Conservation (phyloP, 2,888 invertebrate species). For the Blomia tropicalis region DNA sequence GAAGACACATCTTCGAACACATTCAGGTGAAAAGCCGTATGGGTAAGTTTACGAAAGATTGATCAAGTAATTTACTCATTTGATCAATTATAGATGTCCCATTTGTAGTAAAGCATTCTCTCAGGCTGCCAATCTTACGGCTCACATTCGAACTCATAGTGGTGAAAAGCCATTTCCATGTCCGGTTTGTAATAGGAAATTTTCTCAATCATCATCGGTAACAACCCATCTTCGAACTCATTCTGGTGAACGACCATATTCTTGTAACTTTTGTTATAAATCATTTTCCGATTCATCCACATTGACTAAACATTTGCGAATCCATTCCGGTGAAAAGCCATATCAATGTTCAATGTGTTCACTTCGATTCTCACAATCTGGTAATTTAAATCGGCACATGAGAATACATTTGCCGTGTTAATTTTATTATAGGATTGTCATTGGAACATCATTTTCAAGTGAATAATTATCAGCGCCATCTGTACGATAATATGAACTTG, state of each 20-base stretch:
- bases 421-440: too few species aligned
- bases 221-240: conserved; percentile 99
- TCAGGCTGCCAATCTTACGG: conserved; percentile 94
- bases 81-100: conserved; percentile 43
- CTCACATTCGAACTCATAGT: conserved; percentile 84
- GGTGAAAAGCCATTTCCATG: conserved; percentile 97
- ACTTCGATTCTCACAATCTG: conserved; percentile 79
- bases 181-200: conserved; percentile 86
- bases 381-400: conserved; percentile 97
- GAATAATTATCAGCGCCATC: too few species aligned
- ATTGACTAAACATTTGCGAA: conserved; percentile 68
- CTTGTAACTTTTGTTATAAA: conserved; percentile 88
- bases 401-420: conserved; percentile 72
- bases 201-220: conserved; percentile 81
- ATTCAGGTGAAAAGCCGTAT: conserved; percentile 85
- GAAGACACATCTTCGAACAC: conserved; percentile 89
- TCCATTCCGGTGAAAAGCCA: conserved; percentile 80
- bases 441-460: too few species aligned
- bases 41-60: conserved; percentile 26
- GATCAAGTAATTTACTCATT: neutral
- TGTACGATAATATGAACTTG: too few species aligned
- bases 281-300: conserved; percentile 98
- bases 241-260: conserved; percentile 94
- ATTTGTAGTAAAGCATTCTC: conserved; percentile 85
- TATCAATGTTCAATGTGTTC: conserved; percentile 87